A percentile compares a stretch with the other conserved stretches of the same genome.
phyloP scores from a whole-genome alignment of 2,888 invertebrate genomes.

The Orchesella flavescens region DNA sequence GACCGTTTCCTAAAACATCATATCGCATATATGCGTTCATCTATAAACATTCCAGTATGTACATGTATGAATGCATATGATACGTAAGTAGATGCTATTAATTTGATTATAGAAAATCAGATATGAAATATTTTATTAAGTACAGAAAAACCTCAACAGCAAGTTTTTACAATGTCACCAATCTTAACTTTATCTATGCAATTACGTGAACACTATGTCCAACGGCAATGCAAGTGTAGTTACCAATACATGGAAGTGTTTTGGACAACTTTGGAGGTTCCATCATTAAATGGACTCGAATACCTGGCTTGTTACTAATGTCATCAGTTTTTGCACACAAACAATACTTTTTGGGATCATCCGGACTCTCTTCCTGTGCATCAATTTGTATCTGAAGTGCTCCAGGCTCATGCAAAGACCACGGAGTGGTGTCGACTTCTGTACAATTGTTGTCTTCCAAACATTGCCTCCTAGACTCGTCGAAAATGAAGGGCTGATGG shows the following conservation, averaged over 20 bases:
- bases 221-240: slow-evolving; percentile 56
- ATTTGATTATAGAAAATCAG: too few species aligned
- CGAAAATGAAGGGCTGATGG: slow-evolving; percentile 57
- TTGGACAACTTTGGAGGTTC: slow-evolving; percentile 22
- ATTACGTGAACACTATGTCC: slow-evolving; percentile 43
- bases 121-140: too few species aligned
- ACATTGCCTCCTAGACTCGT: slow-evolving; percentile 40
- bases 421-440: slow-evolving; percentile 48
- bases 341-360: slow-evolving; percentile 50
- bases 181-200: too few species aligned
- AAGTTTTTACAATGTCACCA: too few species aligned
- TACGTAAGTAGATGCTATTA: too few species aligned
- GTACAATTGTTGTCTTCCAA: slow-evolving; percentile 22
- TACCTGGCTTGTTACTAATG: slow-evolving; percentile 44
- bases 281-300: slow-evolving; percentile 28
- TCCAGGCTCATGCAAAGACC: slow-evolving; percentile 39
- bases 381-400: slow-evolving; percentile 35
- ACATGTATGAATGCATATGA: too few species aligned
- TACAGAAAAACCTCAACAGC: too few species aligned
- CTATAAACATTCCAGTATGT: too few species aligned
- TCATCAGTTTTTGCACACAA: slow-evolving; percentile 45
- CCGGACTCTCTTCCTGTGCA: slow-evolving; percentile 37
- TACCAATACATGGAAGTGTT: slow-evolving; percentile 48
- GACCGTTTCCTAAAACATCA: too few species aligned
- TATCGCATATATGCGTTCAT: too few species aligned